phyloP scores from a whole-genome alignment of 2,888 invertebrate genomes.

The Lithosia quadra region DNA sequence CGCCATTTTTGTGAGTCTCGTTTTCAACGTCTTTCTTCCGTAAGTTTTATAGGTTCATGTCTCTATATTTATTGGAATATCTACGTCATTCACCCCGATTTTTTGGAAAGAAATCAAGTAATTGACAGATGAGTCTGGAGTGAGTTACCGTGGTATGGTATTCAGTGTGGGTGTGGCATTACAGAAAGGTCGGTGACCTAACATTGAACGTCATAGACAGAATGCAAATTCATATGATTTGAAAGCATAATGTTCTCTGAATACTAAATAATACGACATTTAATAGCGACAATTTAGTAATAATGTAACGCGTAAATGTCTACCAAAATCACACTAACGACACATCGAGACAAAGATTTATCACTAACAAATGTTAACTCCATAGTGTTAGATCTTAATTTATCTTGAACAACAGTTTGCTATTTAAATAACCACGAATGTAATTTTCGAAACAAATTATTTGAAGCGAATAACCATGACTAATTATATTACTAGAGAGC shows the following conservation, averaged over 20 bases:
- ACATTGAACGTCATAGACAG: constrained; percentile 12
- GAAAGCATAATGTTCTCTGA: constrained; percentile 22
- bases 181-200: constrained; percentile 11
- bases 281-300: constrained; percentile 46
- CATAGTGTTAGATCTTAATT: constrained; percentile 4
- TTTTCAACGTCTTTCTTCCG: too few relatives aligned
- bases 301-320: constrained; percentile 38
- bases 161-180: constrained; percentile 5
- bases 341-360: constrained; percentile 35
- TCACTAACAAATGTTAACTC: constrained; percentile 31
- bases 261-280: constrained; percentile 27
- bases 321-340: constrained; percentile 29
- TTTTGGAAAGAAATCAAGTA: neutral
- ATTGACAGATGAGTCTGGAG: neutral
- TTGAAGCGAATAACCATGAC: constrained; percentile 6
- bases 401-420: constrained; percentile 12
- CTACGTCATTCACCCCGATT: too few relatives aligned
- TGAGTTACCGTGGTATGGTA: constrained; percentile 2
- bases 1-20: too few relatives aligned
- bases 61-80: too few relatives aligned
- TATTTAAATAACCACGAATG: constrained; percentile 25
- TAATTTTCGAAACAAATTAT: constrained; percentile 14
- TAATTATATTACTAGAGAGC: constrained; percentile 6
- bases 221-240: constrained; percentile 19
- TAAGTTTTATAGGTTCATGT: too few relatives aligned